Percentiles rank a stretch among this genome's conserved stretches.
These are phyloP conservation scores for Acanthis flammea DNA, from an alignment of 2,797 vertebrate genomes.

Conservation along the genomic window DNA sequence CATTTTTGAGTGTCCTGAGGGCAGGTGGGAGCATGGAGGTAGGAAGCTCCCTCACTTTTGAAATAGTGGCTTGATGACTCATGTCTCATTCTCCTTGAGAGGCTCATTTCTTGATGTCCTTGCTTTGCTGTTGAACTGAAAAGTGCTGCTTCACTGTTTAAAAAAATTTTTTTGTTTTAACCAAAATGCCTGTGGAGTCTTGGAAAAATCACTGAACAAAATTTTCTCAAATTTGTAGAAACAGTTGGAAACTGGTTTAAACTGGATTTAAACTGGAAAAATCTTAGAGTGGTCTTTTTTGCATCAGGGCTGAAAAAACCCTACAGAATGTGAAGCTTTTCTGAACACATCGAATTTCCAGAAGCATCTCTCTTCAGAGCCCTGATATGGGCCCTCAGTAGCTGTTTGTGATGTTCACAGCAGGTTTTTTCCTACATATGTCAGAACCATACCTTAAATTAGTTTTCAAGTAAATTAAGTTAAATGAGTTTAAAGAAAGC, in stretches of 20 bases:
- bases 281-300: not conserved
- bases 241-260: not conserved
- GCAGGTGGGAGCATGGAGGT: not conserved
- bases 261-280: not conserved
- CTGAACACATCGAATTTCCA: not conserved
- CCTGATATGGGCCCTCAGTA: not conserved
- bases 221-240: not conserved
- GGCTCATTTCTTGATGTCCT: not conserved
- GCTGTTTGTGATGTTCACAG: not conserved
- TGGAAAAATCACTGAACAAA: not conserved
- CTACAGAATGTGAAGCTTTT: not conserved
- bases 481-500: not conserved
- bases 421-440: not conserved
- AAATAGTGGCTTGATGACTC: not conserved
- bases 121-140: not conserved
- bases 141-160: not conserved
- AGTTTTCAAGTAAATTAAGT: not conserved
- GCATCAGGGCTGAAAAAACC: not conserved
- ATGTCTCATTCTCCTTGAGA: not conserved
- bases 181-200: not conserved
- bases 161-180: not conserved
- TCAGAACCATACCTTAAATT: conserved; percentile 1
- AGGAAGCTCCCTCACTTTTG: not conserved
- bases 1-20: not conserved
- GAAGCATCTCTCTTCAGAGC: not conserved